phyloP scores from a whole-genome alignment of 2,888 invertebrate species.

The Drosophila rellima region DNA sequence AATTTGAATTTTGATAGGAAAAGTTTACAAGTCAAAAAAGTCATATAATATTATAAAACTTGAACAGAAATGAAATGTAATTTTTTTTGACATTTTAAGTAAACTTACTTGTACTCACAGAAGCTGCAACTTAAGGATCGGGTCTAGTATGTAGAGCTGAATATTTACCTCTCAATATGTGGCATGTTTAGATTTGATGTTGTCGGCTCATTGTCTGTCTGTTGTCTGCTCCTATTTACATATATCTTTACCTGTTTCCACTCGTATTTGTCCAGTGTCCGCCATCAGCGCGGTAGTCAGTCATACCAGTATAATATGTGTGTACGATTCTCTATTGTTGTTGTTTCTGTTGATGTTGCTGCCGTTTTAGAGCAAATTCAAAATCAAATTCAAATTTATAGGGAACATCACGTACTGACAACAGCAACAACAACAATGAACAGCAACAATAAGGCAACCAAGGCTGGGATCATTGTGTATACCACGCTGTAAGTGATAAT shows the following conservation, averaged over 20 bases:
- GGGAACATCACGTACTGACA: conserved; percentile 83
- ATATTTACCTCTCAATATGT: conserved; percentile 52
- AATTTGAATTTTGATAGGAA: neutral
- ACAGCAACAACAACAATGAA: conserved; percentile 46
- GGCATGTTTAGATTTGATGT: conserved; percentile 59
- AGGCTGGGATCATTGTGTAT: conserved; percentile 21
- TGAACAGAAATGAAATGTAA: too few relatives aligned
- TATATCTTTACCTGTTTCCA: conserved; percentile 49
- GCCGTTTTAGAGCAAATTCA: conserved; percentile 75
- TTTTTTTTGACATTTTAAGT: neutral
- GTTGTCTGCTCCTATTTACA: conserved; percentile 28
- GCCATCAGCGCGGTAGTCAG: conserved; percentile 61
- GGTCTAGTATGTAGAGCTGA: conserved; percentile 10
- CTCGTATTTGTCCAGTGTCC: conserved; percentile 68
- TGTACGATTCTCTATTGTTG: conserved; percentile 24
- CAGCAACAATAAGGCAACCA: conserved; percentile 29
- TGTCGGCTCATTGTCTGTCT: conserved; percentile 25
- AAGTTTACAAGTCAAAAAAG: neutral
- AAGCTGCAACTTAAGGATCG: neutral
- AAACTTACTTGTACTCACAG: neutral
- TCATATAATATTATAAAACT: neutral
- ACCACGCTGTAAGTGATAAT: conserved; percentile 75
- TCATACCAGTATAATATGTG: conserved; percentile 9
- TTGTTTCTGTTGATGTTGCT: conserved; percentile 54
- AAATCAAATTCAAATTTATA: conserved; percentile 80